These are phyloP conservation scores for Cotesia glomerata DNA, from an alignment of 1,140 invertebrate species.

Conservation along the genomic window DNA sequence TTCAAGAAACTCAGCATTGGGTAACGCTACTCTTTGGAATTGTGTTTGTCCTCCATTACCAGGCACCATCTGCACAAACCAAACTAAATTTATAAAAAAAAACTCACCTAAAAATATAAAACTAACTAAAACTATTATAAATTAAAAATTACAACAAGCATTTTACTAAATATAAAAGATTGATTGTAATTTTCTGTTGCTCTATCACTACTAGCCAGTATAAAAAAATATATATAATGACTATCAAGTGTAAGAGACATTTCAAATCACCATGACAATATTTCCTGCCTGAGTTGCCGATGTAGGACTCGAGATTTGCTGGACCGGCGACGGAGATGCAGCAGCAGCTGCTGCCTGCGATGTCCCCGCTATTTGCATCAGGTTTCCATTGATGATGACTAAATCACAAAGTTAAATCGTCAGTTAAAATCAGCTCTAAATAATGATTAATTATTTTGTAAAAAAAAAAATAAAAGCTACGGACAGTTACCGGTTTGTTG, in stretches of 20 bases:
- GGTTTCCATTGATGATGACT: conserved; percentile 76
- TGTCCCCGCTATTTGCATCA: conserved; percentile 70
- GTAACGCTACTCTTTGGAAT: conserved; percentile 71
- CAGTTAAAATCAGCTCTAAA: conserved; percentile 8
- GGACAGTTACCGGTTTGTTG: conserved; percentile 67
- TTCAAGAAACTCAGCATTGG: conserved; percentile 77
- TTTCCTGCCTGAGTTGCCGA: conserved; percentile 73
- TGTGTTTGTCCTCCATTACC: conserved; percentile 66
- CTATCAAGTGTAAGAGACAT: conserved; percentile 52
- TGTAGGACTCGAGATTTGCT: conserved; percentile 64
- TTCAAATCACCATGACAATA: conserved; percentile 67
- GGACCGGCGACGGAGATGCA: conserved; percentile 62
- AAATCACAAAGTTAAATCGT: conserved; percentile 45
- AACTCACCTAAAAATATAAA: not conserved
- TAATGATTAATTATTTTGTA: not conserved
- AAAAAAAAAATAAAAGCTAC: conserved; percentile 23
- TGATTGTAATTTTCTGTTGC: conserved; percentile 42
- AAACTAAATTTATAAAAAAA: not conserved
- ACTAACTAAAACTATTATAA: not conserved
- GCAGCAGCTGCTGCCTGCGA: conserved; percentile 60
- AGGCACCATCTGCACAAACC: conserved; percentile 68
- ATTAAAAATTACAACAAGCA: not conserved
- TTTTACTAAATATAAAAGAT: not conserved
- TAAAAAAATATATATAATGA: conserved; percentile 50
- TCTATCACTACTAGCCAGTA: conserved; percentile 58